These are phyloP conservation scores for Acrocephalus scirpaceus DNA, from an alignment of 2,797 vertebrate genomes.

Conservation along the genomic window DNA sequence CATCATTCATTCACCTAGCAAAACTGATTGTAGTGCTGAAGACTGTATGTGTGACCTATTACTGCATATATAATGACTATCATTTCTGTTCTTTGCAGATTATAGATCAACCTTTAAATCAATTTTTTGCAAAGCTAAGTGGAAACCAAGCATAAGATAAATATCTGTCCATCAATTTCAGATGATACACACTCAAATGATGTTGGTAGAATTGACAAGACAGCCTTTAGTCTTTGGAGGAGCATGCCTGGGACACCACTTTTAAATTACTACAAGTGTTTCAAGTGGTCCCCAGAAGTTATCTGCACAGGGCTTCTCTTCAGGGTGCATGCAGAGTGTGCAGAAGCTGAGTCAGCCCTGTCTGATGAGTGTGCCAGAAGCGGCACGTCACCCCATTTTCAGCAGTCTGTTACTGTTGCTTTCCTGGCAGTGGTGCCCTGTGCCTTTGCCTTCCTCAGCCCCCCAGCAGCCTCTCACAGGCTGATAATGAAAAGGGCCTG, in stretches of 20 bases:
- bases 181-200: neutral
- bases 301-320: neutral
- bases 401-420: neutral
- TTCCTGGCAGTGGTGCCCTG: neutral
- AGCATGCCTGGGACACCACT: neutral
- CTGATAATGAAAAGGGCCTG: neutral
- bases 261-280: neutral
- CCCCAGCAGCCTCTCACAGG: neutral
- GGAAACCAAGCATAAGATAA: constrained; percentile 45
- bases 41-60: constrained; percentile 40
- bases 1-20: constrained; percentile 17
- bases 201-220: neutral
- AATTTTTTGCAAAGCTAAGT: constrained; percentile 46
- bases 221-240: neutral
- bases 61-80: constrained; percentile 50
- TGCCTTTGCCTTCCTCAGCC: neutral
- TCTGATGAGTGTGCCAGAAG: neutral
- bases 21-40: constrained; percentile 29
- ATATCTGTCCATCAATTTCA: constrained; percentile 2
- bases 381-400: rapidly evolving
- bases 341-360: neutral
- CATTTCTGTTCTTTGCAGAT: constrained; percentile 41
- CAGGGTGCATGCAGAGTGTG: neutral
- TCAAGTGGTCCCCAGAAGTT: neutral
- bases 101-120: constrained; percentile 62